Evolutionary conservation across 2,888 invertebrate genomes (phyloP), one percentile per base, ranked within the genome.

Genomic region (Odontomyia ornata): DNA sequence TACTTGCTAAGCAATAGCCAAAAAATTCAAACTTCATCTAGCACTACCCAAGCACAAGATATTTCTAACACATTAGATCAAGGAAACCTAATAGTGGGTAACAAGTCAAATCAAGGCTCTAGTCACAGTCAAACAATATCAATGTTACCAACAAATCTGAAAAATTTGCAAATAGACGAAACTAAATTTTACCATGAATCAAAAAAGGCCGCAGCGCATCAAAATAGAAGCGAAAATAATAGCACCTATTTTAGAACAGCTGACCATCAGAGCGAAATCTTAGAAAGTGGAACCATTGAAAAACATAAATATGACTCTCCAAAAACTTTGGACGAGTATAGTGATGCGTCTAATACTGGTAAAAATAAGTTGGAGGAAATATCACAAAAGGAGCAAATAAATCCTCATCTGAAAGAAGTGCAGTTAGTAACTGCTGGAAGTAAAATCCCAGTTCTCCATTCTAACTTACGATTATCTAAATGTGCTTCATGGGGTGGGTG

Each of bases 401-500:
- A 7, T 18, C 62, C 18, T 36, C 13, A 60, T 23, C 60, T 23
- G 9, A 67, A 72, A 28, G 46, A n/a, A n/a, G 65, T 56, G 47
- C 11, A 18, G 9, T 1, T 30, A 5, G 43, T 11, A 43, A 47
- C n/a, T 30, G 18, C 25, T 56, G 47, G 56, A 11, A 92, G 92
- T 83, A 91, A 91, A 86, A 92, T 92, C 83, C 92, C 92, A 77
- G 89, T 92, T 76, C 82, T 85, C 46, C 85, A 84, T 79, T 90
- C 90, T 36, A 89, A 88, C 82, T 88, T 89, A 80, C 86, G 91
- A 60, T 88, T 92, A 73, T 90, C 91, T 79, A 92, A 93, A 85
- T 92, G 92, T 86, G 91, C 92, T 84, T 91, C 92, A 43, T 91
- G 93, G 93, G 90, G 91, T 77, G 89, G 89, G 82, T 89, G 89